Evolutionary conservation across 2,113 vertebrate species (phyloP), one percentile per base, ranked within the genome.

Genomic region (Pelvicachromis taeniatus): DNA sequence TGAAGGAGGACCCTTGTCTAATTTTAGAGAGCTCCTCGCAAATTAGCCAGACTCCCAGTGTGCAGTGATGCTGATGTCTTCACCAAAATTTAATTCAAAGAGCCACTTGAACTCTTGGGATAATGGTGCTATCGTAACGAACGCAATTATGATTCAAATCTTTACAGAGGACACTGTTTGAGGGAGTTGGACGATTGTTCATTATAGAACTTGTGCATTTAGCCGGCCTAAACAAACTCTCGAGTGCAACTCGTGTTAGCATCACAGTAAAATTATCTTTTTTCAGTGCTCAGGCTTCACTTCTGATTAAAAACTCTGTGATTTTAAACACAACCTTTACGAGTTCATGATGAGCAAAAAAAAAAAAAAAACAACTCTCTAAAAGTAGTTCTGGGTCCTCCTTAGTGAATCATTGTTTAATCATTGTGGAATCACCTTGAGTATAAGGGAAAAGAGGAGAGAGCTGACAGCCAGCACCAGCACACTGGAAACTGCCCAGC

Each of bases 401-500:
- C 87, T 89, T 19, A 38, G 33, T 73, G 19, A 94, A 94, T 91
- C 75, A 87, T 19, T 26, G 14, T 40, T 14, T 16, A 95, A 96
- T 93, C 63, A 91, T 73, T 42, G 9, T 13, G 1, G 87, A 92
- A 96, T 97, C 95, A 99, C 99, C 97, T 99, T 99, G 68, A 99
- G 95, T 50, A 97, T 97, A 26, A 98, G 63, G 2, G 97, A 91
- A 73, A 99, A 96, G 13, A 99, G 91, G 7, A 95, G 65, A 1
- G 98, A 96, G 31, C 98, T 99, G 95, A 98, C 56, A 0, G 97
- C 95, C 56, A 99, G 96, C 0, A 97, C 97, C 16, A 98, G 87
- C 9, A 96, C 88, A 54, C 97, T 97, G 85, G 97, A 99, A 92
- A 98, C 95, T 75, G 96, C 96, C 99, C 98, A 99, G 95, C 97